Base-by-base conservation (phyloP, 2,113 vertebrate genomes). In the Odocoileus virginianus region DNA sequence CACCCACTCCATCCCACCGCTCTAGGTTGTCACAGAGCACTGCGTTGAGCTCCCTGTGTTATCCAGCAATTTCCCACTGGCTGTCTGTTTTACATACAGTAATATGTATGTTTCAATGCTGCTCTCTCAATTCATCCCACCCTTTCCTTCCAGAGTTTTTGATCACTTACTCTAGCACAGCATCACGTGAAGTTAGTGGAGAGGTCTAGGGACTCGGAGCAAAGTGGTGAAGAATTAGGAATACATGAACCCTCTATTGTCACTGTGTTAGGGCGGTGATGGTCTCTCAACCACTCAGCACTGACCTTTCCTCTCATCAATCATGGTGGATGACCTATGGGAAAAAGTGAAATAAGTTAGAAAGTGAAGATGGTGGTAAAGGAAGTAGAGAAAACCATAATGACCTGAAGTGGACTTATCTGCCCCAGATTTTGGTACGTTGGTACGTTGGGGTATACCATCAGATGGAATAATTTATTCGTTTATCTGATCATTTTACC, bases 311-410 rank as follows among this genome's bases (percentile, higher is more conserved):
- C 81, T 92, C 57, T 96, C 84, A 30, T 95, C 90, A 95, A 91
- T 98, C 92, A 81, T 89, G 88, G 87, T 96, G 90, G 90, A 74
- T 91, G 90, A 95, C 91, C 94, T 96, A 74, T 36, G 90, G 57
- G 97, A 88, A 95, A 92, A 82, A 43, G 3, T n/a, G 33, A 55
- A 58, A 60, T 85, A 60, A 61, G 23, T 60, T 67, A 88, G 91
- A 97, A 97, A 87, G 91, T 89, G 2, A 94, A 96, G 76, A 74
- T 96, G 94, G 90, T 85, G 54, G 89, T 50, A 57, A 95, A 95
- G 33, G 50, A 97, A 94, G 96, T 98, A 90, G 96, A 98, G 97
- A 96, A 95, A 92, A 83, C 93, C 92, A 93, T 96, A 98, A 97
- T 97, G 97, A 97, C 95, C 57, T 96, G 88, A 96, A 83, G 43